These are phyloP conservation scores for Percopsis transmontana DNA, from an alignment of 2,113 vertebrate genomes.

Conservation along the genomic window DNA sequence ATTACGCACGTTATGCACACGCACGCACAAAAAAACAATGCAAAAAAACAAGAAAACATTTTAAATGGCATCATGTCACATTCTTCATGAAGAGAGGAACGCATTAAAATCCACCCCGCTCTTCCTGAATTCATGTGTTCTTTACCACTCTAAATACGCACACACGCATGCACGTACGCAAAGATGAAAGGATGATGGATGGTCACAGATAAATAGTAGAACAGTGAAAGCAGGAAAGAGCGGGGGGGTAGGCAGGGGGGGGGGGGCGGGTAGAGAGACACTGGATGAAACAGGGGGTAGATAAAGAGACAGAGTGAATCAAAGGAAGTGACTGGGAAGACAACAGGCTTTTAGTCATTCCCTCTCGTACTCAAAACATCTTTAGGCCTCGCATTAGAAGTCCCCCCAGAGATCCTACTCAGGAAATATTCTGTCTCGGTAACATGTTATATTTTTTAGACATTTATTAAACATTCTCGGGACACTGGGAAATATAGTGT, in stretches of 20 bases:
- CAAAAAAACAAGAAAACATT: neutral
- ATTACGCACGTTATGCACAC: neutral
- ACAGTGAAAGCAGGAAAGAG: too few relatives aligned
- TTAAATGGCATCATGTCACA: neutral
- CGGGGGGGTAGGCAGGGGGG: neutral
- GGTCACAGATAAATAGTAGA: slow-evolving; percentile 64
- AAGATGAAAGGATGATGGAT: slow-evolving; percentile 71
- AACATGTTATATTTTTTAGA: too few relatives aligned
- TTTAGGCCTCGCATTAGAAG: slow-evolving; percentile 1
- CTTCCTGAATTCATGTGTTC: slow-evolving; percentile 32
- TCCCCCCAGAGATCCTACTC: neutral
- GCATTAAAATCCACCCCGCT: too few relatives aligned
- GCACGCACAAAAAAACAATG: neutral
- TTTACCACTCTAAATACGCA: slow-evolving; percentile 53
- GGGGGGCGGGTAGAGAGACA: neutral
- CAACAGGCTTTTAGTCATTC: slow-evolving; percentile 43
- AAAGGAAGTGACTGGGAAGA: slow-evolving; percentile 54
- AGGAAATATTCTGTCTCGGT: too few relatives aligned
- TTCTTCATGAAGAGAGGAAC: slow-evolving; percentile 19
- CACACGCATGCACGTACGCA: slow-evolving; percentile 2
- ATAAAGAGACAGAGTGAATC: slow-evolving; percentile 43
- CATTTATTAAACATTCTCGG: too few relatives aligned
- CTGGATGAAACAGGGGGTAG: slow-evolving; percentile 24
- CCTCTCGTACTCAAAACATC: slow-evolving; percentile 36
- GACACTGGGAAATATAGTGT: neutral